phyloP scores from a whole-genome alignment of 2,113 vertebrate genomes.

The Chrysochloris asiatica region DNA sequence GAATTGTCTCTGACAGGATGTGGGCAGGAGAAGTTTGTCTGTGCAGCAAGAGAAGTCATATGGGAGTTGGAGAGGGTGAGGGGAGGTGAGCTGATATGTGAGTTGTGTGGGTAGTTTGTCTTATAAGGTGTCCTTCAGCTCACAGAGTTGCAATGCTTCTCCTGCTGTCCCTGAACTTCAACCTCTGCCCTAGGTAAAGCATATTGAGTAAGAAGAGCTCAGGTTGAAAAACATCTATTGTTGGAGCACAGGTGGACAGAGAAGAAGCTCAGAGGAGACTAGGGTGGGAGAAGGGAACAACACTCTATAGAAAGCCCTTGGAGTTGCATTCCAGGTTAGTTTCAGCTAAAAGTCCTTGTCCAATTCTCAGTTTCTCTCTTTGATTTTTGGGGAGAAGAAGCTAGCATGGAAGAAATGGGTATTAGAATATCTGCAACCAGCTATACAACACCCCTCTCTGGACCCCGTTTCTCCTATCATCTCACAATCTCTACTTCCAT shows the following conservation, averaged over 20 bases:
- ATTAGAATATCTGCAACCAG: accelerated
- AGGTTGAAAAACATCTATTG: not conserved
- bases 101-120: not conserved
- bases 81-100: not conserved
- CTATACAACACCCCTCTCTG: too few species aligned
- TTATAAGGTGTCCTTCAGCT: not conserved
- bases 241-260: not conserved
- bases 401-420: accelerated
- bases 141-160: not conserved
- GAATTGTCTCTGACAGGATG: not conserved
- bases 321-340: not conserved
- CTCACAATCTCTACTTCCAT: not conserved
- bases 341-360: not conserved
- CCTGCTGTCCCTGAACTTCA: not conserved
- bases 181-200: not conserved
- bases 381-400: not conserved
- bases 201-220: not conserved
- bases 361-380: not conserved
- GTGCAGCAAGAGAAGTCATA: not conserved
- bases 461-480: not conserved
- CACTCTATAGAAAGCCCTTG: not conserved
- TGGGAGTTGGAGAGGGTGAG: accelerated
- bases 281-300: not conserved
- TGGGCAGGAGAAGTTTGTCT: not conserved
- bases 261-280: not conserved